A percentile compares a stretch with the other conserved stretches of the same genome.
These are phyloP conservation scores for Pachycephus smyrnensis DNA, from an alignment of 2,888 invertebrate genomes.

Conservation along the genomic window DNA sequence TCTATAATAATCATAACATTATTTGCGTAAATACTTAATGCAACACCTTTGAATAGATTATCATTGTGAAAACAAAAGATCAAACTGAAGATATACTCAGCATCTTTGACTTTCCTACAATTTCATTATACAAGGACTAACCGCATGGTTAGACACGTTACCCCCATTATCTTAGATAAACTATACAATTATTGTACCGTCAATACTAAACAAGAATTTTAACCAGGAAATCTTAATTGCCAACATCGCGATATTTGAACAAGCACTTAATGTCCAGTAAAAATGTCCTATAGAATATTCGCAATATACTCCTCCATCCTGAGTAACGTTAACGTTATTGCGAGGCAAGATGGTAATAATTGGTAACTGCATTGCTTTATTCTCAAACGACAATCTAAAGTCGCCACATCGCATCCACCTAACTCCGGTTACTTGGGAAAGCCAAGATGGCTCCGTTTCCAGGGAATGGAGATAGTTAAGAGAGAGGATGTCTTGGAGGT, in stretches of 20 bases:
- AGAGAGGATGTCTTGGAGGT: constrained; percentile 50
- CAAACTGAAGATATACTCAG: neutral
- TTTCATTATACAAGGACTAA: neutral
- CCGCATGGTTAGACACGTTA: neutral
- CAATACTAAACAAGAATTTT: neutral
- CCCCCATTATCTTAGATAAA: neutral
- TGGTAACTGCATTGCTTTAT: constrained; percentile 57
- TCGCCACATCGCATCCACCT: constrained; percentile 50
- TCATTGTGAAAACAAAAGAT: neutral
- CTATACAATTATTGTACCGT: neutral
- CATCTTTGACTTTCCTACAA: neutral
- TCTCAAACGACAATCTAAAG: constrained; percentile 46
- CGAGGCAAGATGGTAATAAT: constrained; percentile 44
- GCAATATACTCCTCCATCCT: neutral
- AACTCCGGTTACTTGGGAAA: constrained; percentile 48
- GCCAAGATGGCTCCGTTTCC: constrained; percentile 63
- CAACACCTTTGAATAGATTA: neutral
- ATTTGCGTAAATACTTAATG: neutral
- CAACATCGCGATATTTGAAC: neutral
- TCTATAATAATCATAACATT: neutral
- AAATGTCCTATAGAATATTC: neutral
- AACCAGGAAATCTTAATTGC: neutral
- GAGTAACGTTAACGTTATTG: constrained; percentile 1
- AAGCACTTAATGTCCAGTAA: neutral
- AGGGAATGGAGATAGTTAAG: constrained; percentile 10